A percentile compares a stretch with the other conserved stretches of the same genome.
Conservation (phyloP, 2,797 vertebrate genomes). For the Channa striata region DNA sequence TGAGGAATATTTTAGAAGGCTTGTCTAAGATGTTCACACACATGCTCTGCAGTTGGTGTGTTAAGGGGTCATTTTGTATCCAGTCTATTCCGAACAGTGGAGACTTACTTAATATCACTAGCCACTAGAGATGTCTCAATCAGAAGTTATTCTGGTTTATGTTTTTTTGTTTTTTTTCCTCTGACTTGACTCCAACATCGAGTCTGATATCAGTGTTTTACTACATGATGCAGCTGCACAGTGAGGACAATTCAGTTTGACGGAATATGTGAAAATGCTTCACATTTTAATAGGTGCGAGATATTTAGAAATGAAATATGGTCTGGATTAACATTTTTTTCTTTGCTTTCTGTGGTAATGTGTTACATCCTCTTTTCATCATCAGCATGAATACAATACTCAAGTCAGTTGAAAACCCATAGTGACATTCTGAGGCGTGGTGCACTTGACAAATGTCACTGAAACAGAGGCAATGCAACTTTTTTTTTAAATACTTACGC, state of each 20-base stretch:
- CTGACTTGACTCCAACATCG: constrained; percentile 2
- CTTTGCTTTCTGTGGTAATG: neutral
- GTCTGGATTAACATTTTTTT: neutral
- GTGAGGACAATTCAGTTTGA: constrained; percentile 14
- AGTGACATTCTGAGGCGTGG: neutral
- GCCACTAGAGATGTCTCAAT: constrained; percentile 36
- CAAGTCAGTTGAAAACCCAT: neutral
- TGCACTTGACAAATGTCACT: neutral
- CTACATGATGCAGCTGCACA: constrained; percentile 38
- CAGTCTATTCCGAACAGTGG: constrained; percentile 55
- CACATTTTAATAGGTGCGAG: constrained; percentile 19
- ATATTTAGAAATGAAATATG: constrained; percentile 24
- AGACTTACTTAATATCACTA: constrained; percentile 38
- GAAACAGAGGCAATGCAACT: neutral
- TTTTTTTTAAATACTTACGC: neutral
- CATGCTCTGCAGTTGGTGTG: constrained; percentile 42
- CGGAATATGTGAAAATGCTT: constrained; percentile 21
- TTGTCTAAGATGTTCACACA: constrained; percentile 73
- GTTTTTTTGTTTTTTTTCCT: neutral
- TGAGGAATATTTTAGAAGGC: constrained; percentile 70
- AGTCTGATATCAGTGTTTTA: constrained; percentile 25
- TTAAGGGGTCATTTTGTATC: constrained; percentile 72
- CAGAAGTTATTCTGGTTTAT: neutral
- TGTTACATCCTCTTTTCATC: neutral
- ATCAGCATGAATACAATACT: neutral